Evolutionary conservation across 2,888 invertebrate species (phyloP).

Genomic region (Limenitis camilla): DNA sequence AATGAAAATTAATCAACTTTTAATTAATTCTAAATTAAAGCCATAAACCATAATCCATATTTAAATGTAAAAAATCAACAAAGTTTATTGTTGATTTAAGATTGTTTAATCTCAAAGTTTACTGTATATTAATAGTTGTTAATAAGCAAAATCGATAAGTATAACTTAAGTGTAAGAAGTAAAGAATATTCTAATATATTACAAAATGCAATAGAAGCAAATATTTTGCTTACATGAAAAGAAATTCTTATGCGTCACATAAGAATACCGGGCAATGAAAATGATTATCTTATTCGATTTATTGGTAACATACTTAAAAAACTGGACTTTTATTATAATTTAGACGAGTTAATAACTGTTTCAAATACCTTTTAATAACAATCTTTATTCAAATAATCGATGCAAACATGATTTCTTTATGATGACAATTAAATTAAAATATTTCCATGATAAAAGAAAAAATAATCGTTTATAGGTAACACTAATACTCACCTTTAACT

Average conservation of each 20-base stretch:
- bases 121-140: no score
- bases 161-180: no score
- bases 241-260: constrained; percentile 8
- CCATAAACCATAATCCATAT: no score
- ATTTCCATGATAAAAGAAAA: background rate
- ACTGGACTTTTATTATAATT: background rate
- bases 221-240: constrained; percentile 1
- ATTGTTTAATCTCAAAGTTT: no score
- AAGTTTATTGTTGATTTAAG: no score
- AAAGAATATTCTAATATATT: no score
- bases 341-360: background rate
- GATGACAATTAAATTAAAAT: constrained; percentile 10
- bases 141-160: no score
- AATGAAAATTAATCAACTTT: no score
- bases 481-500: background rate
- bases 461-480: background rate
- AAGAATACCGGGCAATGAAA: constrained; percentile 14
- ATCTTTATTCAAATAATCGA: constrained; percentile 11
- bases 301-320: background rate
- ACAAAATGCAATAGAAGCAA: background rate
- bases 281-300: constrained; percentile 1
- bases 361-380: background rate
- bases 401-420: constrained; percentile 8
- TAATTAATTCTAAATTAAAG: no score
- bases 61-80: no score